Base-by-base conservation (phyloP, 2,888 invertebrate species). In the Mimumesa dahlbomi region DNA sequence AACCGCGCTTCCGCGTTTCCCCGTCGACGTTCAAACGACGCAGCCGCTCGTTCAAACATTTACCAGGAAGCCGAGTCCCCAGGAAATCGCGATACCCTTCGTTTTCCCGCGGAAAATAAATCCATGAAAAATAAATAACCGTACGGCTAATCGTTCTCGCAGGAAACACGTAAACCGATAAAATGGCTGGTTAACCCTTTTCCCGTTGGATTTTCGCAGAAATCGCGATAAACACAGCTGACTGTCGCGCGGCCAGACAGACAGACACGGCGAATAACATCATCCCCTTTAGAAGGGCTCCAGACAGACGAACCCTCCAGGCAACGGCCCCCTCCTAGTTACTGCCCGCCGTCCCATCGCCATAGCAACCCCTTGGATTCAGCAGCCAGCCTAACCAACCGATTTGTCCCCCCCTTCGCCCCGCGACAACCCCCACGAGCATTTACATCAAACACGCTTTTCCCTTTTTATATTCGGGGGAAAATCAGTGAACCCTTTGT, bases 331-430 rank as follows among this genome's bases (percentile, higher is more conserved):
- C 58, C 58, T 52, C 64, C 76, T 75, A 69, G 65, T 61, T 66
- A 62, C 52, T 31, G 61, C 56, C 72, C 62, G 70, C 70, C 66
- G 73, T 66, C 64, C 74, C 79, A 87, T 88, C 79, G 84, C 82
- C 87, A 88, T 88, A 87, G 88, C 88, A 88, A 88, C 88, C 87
- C 88, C 87, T 82, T 69, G 73, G 64, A 77, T 73, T 69, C 74
- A 73, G 77, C 73, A 75, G 75, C 67, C 73, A 68, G 53, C 72
- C 75, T 73, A 75, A 74, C 80, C 77, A 69, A 66, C 75, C 79
- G 73, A 75, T 74, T 71, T 76, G 45, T 68, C 73, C 73, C 25
- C 42, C 67, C 66, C 58, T 49, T 50, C 40, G 58, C 50, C 29
- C 22, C 66, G 29, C 40, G 29, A 46, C 66, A 36, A 6, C n/a